These are phyloP conservation scores for Herpetotheres cachinnans DNA, from an alignment of 2,113 vertebrate genomes.

Conservation along the genomic window DNA sequence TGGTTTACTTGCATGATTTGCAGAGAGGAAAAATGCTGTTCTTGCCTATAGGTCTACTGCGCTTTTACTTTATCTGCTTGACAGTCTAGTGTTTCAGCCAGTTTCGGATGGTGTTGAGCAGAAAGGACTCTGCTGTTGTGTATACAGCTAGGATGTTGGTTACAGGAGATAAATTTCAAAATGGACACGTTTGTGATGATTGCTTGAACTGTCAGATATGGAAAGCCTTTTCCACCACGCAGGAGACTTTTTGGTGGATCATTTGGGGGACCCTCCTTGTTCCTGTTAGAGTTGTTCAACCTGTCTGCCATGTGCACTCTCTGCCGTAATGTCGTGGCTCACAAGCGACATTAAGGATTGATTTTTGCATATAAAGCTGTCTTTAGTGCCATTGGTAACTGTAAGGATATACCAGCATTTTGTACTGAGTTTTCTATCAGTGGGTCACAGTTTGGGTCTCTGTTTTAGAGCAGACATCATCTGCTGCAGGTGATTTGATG, in stretches of 20 bases:
- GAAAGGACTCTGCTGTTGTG: background rate
- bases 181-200: background rate
- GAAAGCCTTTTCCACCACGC: background rate
- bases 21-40: background rate
- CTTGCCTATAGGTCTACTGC: background rate
- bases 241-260: background rate
- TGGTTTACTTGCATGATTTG: background rate
- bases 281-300: background rate
- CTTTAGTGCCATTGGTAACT: background rate
- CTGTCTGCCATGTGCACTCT: background rate
- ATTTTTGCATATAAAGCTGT: background rate
- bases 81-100: background rate
- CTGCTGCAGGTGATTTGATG: background rate
- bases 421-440: background rate
- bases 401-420: background rate
- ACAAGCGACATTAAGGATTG: background rate
- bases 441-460: background rate
- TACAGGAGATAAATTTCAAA: background rate
- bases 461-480: background rate
- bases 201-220: background rate
- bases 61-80: rapidly evolving
- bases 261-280: background rate
- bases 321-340: background rate
- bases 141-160: background rate
- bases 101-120: background rate